Evolutionary conservation across 2,113 vertebrate genomes (phyloP).

Genomic region (Physeter macrocephalus): DNA sequence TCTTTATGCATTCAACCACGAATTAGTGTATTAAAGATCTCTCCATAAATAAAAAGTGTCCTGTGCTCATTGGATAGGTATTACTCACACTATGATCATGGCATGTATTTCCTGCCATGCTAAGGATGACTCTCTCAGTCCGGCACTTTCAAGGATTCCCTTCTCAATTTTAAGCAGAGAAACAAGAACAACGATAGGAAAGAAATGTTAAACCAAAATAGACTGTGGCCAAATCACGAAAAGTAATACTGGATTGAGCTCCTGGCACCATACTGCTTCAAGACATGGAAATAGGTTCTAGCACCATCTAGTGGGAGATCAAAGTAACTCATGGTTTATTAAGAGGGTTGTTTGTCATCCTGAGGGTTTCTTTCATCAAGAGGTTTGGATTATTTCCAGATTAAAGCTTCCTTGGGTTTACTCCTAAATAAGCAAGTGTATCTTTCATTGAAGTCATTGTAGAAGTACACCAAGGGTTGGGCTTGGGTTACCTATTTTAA

Average conservation of each 20-base stretch:
- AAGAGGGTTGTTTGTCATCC: neutral
- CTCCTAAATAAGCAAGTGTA: neutral
- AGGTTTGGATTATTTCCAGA: neutral
- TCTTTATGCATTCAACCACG: neutral
- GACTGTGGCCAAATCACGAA: neutral
- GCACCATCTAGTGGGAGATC: slow-evolving; percentile 58
- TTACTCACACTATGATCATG: neutral
- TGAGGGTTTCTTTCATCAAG: neutral
- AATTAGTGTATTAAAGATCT: neutral
- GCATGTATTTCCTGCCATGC: neutral
- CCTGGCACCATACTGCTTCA: neutral
- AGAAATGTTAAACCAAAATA: neutral
- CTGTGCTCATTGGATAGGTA: neutral
- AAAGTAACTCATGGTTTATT: slow-evolving; percentile 18
- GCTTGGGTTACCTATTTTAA: neutral
- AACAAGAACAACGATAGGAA: neutral
- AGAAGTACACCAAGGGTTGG: neutral
- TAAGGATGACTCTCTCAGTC: neutral
- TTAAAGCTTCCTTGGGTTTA: neutral
- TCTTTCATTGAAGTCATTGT: neutral
- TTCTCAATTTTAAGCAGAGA: neutral
- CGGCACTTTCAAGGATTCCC: neutral
- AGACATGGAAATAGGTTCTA: slow-evolving; percentile 3
- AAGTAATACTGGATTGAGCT: neutral
- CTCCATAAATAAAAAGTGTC: neutral